Evolutionary conservation across 2,113 vertebrate genomes (phyloP), one percentile per base, ranked within the genome.

Genomic region (Aptenodytes forsteri): DNA sequence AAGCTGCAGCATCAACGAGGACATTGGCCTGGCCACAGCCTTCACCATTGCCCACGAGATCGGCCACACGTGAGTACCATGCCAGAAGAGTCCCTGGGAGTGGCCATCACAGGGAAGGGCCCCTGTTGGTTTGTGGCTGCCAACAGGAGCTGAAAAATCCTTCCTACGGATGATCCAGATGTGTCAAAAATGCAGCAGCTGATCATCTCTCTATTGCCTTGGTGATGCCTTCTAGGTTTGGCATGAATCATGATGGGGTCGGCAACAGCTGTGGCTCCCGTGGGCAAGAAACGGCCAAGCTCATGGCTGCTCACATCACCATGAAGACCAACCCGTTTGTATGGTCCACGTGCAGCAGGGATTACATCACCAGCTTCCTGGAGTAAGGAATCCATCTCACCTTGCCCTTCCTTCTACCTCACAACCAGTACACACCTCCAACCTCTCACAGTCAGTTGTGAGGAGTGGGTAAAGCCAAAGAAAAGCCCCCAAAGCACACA

Each of bases 11-110:
- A 99, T 99, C 97, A 99, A 99, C 1, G 99, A 99, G 95, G 99
- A 99, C 98, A 99, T 99, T 8, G 99, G 99, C 47, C 98, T 99
- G 93, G 99, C 99, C 85, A 99, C 99, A 0, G 99, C 99, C 3
- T 99, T 99, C 98, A 99, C 99, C 92, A 99, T 99, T 15, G 99
- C 99, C 91, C 99, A 99, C 1, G 99, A 99, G 98, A 99, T 99
- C 1, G 99, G 99, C 97, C 99, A 99, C 98, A 99, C 99, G 99
- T 99, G 98, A 99, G 99, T 96, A 26, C 26, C 1, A 6, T 46
- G 13, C 77, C 16, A 5, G 23, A 8, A 18, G 47, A 38, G 23
- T 15, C 65, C 50, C 19, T 10, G 12, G 8, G 22, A 54, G 32
- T 2, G 2, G 21, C 87, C 1, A 0, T 15, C 30, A 6, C 38